A percentile compares a stretch with the other conserved stretches of the same genome.
These are phyloP conservation scores for Tanypteryx hageni DNA, from an alignment of 2,888 invertebrate genomes.

Conservation along the genomic window DNA sequence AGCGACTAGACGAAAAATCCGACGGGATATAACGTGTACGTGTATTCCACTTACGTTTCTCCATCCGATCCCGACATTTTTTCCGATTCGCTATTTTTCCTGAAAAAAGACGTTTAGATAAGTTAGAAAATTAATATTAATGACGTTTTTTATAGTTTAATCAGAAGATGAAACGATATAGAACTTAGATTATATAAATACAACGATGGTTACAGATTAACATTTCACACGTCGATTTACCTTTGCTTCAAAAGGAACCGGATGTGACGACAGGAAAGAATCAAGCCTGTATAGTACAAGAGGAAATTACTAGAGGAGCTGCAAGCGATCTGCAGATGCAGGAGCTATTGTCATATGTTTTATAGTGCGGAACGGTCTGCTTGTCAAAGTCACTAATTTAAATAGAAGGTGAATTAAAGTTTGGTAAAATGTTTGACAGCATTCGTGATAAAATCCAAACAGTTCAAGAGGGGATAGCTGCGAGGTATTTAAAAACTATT, in stretches of 20 bases:
- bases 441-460: conserved; percentile 76
- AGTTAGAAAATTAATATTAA: background rate
- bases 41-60: conserved; percentile 51
- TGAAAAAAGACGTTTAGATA: background rate
- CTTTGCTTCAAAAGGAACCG: conserved; percentile 1
- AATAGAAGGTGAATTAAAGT: background rate
- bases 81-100: background rate
- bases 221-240: background rate
- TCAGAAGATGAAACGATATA: background rate
- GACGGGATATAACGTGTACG: background rate
- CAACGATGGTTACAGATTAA: background rate
- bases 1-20: too few species aligned
- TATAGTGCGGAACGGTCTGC: background rate
- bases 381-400: background rate
- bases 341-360: background rate
- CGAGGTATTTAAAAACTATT: conserved; percentile 70
- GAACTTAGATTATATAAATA: background rate
- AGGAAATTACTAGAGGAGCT: background rate
- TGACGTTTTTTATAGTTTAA: background rate
- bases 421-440: conserved; percentile 75
- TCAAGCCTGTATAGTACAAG: background rate
- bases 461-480: conserved; percentile 76
- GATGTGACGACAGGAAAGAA: conserved; percentile 24
- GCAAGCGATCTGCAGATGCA: background rate
- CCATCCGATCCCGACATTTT: conserved; percentile 55